phyloP scores from a whole-genome alignment of 1,140 invertebrate species.

The Drosophila paulistorum region DNA sequence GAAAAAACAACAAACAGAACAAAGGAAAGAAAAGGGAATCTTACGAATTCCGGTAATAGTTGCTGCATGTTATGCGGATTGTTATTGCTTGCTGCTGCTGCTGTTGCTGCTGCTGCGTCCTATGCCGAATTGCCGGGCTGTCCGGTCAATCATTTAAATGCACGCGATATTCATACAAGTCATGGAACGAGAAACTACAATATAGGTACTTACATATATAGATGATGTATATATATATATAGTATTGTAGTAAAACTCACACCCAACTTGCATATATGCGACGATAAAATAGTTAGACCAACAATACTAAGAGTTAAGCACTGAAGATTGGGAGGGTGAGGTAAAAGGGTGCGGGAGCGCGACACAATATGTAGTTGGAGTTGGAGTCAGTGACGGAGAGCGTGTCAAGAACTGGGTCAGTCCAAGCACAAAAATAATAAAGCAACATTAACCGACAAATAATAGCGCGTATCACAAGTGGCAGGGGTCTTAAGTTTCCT shows the following conservation, averaged over 20 bases:
- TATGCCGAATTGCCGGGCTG: conserved; percentile 32
- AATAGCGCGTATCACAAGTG: conserved; percentile 59
- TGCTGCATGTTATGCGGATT: conserved; percentile 57
- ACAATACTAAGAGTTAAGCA: conserved; percentile 34
- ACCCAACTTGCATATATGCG: conserved; percentile 56
- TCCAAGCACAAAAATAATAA: conserved; percentile 64
- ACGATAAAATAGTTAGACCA: conserved; percentile 58
- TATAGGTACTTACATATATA: neutral
- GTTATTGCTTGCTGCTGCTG: conserved; percentile 18
- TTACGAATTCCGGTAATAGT: conserved; percentile 51
- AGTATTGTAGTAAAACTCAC: conserved; percentile 46
- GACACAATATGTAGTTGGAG: neutral
- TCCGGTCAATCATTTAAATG: conserved; percentile 79
- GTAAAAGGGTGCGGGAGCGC: conserved; percentile 31
- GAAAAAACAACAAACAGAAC: conserved; percentile 6
- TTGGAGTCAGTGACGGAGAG: conserved; percentile 28
- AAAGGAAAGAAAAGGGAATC: conserved; percentile 27
- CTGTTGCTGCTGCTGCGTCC: conserved; percentile 48
- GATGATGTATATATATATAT: neutral
- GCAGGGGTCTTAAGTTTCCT: conserved; percentile 1
- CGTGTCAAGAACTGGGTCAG: conserved; percentile 72
- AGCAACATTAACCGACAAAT: conserved; percentile 77
- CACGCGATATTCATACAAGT: conserved; percentile 67
- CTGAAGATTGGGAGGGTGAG: neutral
- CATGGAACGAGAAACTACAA: conserved; percentile 13